Base-by-base conservation (phyloP, 37 sponge, comb jelly and placozoan species). In the Bolinopsis microptera region DNA sequence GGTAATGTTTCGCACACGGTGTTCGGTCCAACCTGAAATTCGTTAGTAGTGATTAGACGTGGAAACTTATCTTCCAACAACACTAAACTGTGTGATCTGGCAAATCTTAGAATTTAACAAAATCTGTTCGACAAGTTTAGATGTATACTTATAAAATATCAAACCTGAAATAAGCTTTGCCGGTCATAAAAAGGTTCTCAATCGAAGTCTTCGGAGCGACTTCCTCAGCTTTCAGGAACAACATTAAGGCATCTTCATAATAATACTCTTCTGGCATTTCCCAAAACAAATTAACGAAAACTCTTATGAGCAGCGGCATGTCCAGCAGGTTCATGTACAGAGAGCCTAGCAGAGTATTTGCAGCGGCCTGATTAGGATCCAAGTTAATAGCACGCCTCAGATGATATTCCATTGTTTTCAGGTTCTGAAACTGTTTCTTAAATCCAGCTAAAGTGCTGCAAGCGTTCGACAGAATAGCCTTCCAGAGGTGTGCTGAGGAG, bases 401-500 rank as follows among this genome's bases (percentile, higher is more conserved):
- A 27, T 86, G 90, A 28, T 41, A 39, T 27, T 86, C 39, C 40
- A 40, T 39, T 16, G 61, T 86, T 0, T 35, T 27, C 61, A 86
- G 30, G 90, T 86, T 86, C n/a, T 30, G 13, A 25, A 86, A 41
- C 61, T 86, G 90, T 28, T 39, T 48, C 90, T 41, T 86, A 9
- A 86, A 36, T 0, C 90, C 90, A 27, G n/a, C 23, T 24, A 3
- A 0, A 9, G 22, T 24, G 27, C 30, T 41, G 90, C n/a, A 40
- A 40, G 38, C 90, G 36, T 86, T 40, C 25, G 90, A 86, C 21
- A 86, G 5, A 30, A 86, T 86, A n/a, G 48, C 90, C 35, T 41
- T 86, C 90, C 90, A 86, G 36, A 40, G 90, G 61, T 86, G 90
- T 21, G 90, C 61, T 40, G 34, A 24, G 0, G 90, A 38, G 61